Percentiles rank a stretch among this genome's conserved stretches.
Conservation (phyloP, 2,113 vertebrate species). For the Ciconia boyciana region DNA sequence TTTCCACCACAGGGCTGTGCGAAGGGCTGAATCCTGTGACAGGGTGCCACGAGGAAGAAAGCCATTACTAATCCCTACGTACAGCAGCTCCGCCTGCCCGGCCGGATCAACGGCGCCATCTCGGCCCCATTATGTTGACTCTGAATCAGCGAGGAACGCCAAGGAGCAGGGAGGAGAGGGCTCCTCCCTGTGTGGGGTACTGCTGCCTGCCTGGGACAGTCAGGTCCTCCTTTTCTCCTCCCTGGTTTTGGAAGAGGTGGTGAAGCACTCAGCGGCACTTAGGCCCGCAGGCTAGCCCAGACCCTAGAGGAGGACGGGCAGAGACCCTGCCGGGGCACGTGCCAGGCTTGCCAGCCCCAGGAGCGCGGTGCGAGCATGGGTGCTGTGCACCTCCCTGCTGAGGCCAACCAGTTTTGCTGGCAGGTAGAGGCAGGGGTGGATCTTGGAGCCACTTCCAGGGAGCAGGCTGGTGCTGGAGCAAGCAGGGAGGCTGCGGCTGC, state of each 20-base stretch:
- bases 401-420: slow-evolving; percentile 31
- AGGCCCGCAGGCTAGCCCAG: not conserved
- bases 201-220: not conserved
- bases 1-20: not conserved
- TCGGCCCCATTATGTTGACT: slow-evolving; percentile 43
- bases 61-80: not conserved
- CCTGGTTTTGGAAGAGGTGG: not conserved
- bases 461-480: not conserved
- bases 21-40: not conserved
- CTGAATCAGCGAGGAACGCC: slow-evolving; percentile 25
- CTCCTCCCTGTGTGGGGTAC: slow-evolving; percentile 19
- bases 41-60: not conserved
- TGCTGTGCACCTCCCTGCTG: not conserved
- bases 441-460: not conserved
- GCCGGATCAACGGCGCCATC: slow-evolving; percentile 46
- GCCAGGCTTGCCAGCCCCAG: not conserved
- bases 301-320: not conserved
- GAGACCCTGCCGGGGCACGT: fast-evolving
- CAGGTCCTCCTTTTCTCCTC: not conserved
- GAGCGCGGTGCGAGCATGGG: fast-evolving
- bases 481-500: not conserved
- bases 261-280: not conserved
- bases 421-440: not conserved
- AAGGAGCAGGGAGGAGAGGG: not conserved
- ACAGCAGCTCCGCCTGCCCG: slow-evolving; percentile 24